Conservation (phyloP, 2,888 invertebrate species). For the Noctua janthina region DNA sequence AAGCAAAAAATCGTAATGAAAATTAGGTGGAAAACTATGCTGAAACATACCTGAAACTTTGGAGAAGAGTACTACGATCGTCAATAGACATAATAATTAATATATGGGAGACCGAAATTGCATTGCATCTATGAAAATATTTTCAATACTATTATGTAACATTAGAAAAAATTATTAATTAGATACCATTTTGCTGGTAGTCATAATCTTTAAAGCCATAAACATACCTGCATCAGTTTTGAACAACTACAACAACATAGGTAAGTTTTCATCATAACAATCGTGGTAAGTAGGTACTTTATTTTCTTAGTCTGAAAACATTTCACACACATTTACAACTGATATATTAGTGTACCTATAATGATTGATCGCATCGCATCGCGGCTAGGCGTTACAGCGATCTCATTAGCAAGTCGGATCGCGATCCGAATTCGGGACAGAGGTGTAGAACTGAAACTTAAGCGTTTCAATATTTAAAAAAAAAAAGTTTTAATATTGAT, state of each 20-base stretch:
- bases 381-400: conserved; percentile 50
- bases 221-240: background rate
- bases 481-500: background rate
- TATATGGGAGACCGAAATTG: background rate
- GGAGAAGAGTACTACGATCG: background rate
- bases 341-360: conserved; percentile 55
- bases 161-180: background rate
- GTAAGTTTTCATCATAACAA: background rate
- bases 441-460: conserved; percentile 49
- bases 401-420: conserved; percentile 73
- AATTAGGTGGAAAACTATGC: background rate
- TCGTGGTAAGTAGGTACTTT: background rate
- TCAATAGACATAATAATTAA: background rate
- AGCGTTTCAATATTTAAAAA: conserved; percentile 34
- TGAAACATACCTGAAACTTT: background rate
- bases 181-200: background rate
- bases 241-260: background rate
- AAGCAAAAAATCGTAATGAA: background rate
- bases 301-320: conserved; percentile 5
- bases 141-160: background rate
- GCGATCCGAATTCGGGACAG: conserved; percentile 40
- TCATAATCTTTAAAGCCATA: background rate
- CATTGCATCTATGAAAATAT: background rate
- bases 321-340: conserved; percentile 27
- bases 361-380: conserved; percentile 66